phyloP scores from a whole-genome alignment of 1,140 invertebrate species.

The Calliphora vicina region DNA sequence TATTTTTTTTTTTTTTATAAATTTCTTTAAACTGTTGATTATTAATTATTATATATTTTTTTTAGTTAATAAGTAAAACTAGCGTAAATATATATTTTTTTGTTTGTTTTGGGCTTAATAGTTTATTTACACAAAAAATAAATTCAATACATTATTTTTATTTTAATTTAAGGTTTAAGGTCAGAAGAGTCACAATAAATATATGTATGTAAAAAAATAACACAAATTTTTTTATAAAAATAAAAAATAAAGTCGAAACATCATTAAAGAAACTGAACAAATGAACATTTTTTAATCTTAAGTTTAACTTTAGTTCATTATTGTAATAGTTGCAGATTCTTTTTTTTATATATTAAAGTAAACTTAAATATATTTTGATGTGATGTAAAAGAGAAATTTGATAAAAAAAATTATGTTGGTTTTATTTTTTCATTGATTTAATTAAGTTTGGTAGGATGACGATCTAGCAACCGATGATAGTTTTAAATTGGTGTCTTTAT shows the following conservation, averaged over 20 bases:
- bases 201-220: neutral
- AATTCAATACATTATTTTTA: neutral
- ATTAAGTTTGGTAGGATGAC: no score
- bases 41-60: neutral
- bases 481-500: no score
- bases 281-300: neutral
- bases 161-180: conserved; percentile 21
- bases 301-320: conserved; percentile 25
- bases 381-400: neutral
- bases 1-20: neutral
- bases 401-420: neutral
- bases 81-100: neutral
- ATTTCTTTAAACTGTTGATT: neutral
- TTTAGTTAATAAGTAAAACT: neutral
- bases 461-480: no score
- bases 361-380: neutral
- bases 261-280: neutral
- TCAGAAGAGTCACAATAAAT: conserved; percentile 13
- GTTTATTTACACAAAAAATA: neutral
- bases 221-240: conserved; percentile 13
- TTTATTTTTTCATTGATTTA: no score
- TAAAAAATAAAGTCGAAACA: neutral
- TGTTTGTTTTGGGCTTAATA: neutral
- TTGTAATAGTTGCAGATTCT: conserved; percentile 21
- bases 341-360: neutral